These are phyloP conservation scores for Strix occidentalis DNA, from an alignment of 2,797 vertebrate genomes.

Conservation along the genomic window DNA sequence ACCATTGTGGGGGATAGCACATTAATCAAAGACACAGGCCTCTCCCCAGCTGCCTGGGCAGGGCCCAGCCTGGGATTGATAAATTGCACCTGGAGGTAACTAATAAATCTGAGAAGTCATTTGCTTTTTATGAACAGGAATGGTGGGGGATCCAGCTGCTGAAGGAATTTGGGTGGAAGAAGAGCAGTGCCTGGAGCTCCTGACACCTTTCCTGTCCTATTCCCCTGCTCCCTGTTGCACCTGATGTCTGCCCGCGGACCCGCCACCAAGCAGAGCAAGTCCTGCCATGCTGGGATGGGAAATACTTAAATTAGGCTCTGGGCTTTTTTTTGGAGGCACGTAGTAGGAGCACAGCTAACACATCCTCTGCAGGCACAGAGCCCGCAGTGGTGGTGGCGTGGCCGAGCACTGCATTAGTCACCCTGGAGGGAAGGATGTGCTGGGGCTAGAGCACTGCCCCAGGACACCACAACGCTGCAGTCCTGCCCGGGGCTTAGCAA, in stretches of 20 bases:
- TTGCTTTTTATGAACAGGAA: slow-evolving; percentile 68
- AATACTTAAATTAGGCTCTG: background rate
- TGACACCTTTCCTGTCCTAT: background rate
- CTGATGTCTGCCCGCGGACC: background rate
- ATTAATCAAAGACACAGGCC: slow-evolving; percentile 54
- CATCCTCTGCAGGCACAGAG: rapidly evolving
- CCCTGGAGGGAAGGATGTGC: rapidly evolving
- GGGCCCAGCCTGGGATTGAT: slow-evolving; percentile 46
- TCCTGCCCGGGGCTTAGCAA: background rate
- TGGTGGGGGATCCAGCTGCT: background rate
- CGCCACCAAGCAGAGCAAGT: background rate
- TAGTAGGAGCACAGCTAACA: background rate
- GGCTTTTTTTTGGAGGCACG: rapidly evolving
- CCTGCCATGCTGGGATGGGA: background rate
- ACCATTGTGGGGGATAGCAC: slow-evolving; percentile 22
- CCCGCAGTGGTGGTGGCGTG: rapidly evolving
- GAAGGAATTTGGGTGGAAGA: slow-evolving; percentile 18
- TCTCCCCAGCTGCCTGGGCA: slow-evolving; percentile 41
- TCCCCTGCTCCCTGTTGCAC: background rate
- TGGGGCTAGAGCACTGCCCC: background rate
- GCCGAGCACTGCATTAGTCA: rapidly evolving
- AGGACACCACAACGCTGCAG: rapidly evolving
- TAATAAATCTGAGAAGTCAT: slow-evolving; percentile 70
- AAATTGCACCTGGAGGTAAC: slow-evolving; percentile 69
- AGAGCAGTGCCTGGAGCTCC: background rate